phyloP scores from a whole-genome alignment of 1,140 invertebrate genomes.

The Lutraria rhynchaena region DNA sequence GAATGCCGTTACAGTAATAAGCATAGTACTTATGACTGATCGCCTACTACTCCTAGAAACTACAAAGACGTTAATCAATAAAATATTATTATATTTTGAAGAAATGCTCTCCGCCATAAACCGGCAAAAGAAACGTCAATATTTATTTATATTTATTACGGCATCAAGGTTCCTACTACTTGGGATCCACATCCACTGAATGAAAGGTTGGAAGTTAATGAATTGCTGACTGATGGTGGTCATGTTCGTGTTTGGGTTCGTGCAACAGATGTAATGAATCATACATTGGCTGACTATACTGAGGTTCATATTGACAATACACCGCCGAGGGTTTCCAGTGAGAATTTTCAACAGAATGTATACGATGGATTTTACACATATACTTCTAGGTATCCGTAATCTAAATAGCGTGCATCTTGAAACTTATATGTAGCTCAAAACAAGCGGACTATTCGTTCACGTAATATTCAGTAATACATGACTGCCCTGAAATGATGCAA shows the following conservation, averaged over 20 bases:
- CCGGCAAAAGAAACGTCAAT: no score
- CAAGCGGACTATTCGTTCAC: no score
- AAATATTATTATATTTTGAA: no score
- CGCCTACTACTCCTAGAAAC: no score
- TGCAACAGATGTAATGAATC: slow-evolving; percentile 36
- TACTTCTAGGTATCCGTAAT: slow-evolving; percentile 25
- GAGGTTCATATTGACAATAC: slow-evolving; percentile 30
- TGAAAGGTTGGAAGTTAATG: neutral
- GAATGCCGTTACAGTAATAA: no score
- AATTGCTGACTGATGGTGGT: slow-evolving; percentile 18
- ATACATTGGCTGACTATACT: slow-evolving; percentile 24
- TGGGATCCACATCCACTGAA: neutral
- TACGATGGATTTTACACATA: slow-evolving; percentile 16
- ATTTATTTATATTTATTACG: no score
- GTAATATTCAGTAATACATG: no score
- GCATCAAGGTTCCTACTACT: no score
- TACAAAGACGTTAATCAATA: no score
- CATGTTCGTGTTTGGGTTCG: slow-evolving; percentile 21
- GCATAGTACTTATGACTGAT: no score
- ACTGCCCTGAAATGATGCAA: no score
- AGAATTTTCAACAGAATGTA: slow-evolving; percentile 6
- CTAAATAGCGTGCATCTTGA: neutral
- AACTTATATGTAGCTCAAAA: neutral
- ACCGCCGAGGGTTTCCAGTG: neutral
- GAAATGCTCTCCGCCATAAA: no score